phyloP scores from a whole-genome alignment of 2,113 vertebrate genomes.

The Sander vitreus region DNA sequence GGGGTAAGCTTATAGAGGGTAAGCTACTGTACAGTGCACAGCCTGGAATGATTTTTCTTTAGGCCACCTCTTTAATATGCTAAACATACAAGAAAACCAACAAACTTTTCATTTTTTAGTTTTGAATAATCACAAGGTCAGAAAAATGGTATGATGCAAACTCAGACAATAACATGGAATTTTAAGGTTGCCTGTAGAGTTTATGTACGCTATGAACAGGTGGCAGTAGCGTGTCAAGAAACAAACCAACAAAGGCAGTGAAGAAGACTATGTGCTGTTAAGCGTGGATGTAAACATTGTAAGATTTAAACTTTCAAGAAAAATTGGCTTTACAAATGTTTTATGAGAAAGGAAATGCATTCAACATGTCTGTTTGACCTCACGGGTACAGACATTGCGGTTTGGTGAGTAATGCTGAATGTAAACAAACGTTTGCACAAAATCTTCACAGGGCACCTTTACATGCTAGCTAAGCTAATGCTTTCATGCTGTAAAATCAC shows the following conservation, averaged over 20 bases:
- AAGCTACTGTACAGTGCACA: constrained; percentile 18
- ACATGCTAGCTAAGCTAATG: not conserved
- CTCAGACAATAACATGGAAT: not conserved
- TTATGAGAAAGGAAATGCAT: not conserved
- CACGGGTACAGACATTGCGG: no score
- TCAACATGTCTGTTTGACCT: not conserved
- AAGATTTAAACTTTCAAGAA: not conserved
- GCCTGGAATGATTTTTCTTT: constrained; percentile 16
- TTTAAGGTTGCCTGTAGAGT: not conserved
- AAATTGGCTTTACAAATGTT: not conserved
- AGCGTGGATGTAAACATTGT: not conserved
- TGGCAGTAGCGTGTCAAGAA: not conserved
- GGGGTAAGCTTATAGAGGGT: constrained; percentile 30
- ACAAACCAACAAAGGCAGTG: not conserved
- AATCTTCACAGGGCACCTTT: not conserved
- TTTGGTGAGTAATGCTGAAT: not conserved
- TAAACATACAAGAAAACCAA: not conserved
- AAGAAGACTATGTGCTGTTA: not conserved
- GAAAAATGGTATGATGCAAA: not conserved
- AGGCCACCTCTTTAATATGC: not conserved
- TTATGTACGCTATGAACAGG: not conserved
- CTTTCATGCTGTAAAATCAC: not conserved
- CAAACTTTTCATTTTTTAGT: not conserved
- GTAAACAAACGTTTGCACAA: not conserved
- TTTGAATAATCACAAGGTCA: not conserved